phyloP scores from a whole-genome alignment of 2,888 invertebrate genomes.

The Agrotis exclamationis region DNA sequence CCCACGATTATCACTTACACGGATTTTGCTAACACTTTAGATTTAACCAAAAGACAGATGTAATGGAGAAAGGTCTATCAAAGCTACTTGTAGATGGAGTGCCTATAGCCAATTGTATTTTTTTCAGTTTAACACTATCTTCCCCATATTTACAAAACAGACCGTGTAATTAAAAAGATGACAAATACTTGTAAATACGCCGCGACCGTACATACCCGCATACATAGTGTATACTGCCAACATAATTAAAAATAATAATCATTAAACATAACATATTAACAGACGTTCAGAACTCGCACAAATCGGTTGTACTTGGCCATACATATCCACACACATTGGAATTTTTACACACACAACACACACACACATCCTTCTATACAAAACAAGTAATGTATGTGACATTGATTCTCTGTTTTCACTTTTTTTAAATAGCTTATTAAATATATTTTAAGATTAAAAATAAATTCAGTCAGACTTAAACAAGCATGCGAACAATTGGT shows the following conservation, averaged over 20 bases:
- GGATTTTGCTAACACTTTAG: neutral
- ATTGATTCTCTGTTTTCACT: slow-evolving; percentile 35
- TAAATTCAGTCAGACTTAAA: slow-evolving; percentile 51
- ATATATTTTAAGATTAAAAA: slow-evolving; percentile 40
- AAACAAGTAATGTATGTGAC: slow-evolving; percentile 50
- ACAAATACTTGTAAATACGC: slow-evolving; percentile 12
- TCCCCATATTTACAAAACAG: neutral
- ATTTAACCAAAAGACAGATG: neutral
- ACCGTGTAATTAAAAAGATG: slow-evolving; percentile 1
- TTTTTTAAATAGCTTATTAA: slow-evolving; percentile 6
- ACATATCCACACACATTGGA: slow-evolving; percentile 67
- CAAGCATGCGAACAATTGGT: slow-evolving; percentile 28
- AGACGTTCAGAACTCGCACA: slow-evolving; percentile 55
- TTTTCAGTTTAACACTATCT: no score
- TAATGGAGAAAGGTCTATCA: neutral
- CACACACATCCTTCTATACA: slow-evolving; percentile 63
- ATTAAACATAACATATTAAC: slow-evolving; percentile 55
- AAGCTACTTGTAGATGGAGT: neutral
- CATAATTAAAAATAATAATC: slow-evolving; percentile 58
- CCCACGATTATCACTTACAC: neutral
- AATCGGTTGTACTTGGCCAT: slow-evolving; percentile 68
- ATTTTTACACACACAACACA: slow-evolving; percentile 67
- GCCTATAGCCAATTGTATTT: neutral
- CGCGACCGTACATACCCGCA: slow-evolving; percentile 58
- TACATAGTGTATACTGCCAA: slow-evolving; percentile 52